These are phyloP conservation scores for Limnephilus lunatus DNA, from an alignment of 2,888 invertebrate genomes.

Conservation along the genomic window DNA sequence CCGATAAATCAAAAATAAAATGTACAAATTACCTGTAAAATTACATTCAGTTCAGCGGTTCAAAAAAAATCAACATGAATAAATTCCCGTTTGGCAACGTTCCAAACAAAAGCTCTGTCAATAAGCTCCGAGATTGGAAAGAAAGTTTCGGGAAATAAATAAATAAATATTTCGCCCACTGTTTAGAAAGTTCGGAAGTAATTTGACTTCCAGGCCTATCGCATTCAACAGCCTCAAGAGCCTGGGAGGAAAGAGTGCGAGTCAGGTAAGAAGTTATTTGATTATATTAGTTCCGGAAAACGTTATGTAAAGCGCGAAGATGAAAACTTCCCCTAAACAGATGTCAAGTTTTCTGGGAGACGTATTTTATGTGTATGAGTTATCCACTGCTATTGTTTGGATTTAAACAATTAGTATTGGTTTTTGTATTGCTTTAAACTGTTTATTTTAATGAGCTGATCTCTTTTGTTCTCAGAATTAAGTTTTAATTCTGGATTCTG, in stretches of 20 bases:
- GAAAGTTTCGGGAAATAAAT: constrained; percentile 33
- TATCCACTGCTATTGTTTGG: not conserved
- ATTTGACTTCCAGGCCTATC: constrained; percentile 21
- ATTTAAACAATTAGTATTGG: not conserved
- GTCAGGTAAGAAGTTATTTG: constrained; percentile 30
- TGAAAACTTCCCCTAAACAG: not conserved
- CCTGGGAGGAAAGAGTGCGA: not conserved
- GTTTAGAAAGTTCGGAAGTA: constrained; percentile 4
- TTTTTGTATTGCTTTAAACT: not conserved
- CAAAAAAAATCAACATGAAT: not conserved
- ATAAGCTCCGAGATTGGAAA: not conserved
- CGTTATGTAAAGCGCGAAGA: not conserved
- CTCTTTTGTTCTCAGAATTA: not conserved
- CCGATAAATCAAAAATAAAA: not conserved
- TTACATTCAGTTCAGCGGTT: not conserved
- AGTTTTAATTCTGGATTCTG: not conserved
- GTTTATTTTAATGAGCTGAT: not conserved
- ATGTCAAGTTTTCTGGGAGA: not conserved
- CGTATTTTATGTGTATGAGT: not conserved
- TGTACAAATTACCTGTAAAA: not conserved
- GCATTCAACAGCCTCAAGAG: constrained; percentile 18
- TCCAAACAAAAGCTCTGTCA: constrained; percentile 3
- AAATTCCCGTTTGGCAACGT: not conserved
- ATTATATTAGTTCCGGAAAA: not conserved
- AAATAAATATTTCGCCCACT: constrained; percentile 29